A percentile compares a stretch with the other conserved stretches of the same genome.
Conservation (phyloP, 2,888 invertebrate genomes). For the Tuta absoluta region DNA sequence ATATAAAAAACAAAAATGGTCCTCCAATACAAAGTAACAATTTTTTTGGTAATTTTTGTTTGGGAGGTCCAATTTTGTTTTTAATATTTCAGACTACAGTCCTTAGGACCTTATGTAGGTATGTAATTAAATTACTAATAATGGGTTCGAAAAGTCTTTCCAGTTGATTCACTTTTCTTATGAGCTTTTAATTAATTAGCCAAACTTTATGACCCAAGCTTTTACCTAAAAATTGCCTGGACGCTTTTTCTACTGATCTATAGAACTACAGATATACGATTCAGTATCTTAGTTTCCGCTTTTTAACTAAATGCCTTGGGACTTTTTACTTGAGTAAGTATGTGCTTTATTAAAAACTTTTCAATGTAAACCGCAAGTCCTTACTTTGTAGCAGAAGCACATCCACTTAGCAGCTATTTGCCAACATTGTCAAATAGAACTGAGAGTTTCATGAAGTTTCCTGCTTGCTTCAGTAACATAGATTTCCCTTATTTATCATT, state of each 20-base stretch:
- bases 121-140: too few species aligned
- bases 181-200: too few species aligned
- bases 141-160: too few species aligned
- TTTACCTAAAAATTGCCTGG: not conserved
- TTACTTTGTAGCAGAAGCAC: constrained; percentile 6
- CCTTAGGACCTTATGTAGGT: too few species aligned
- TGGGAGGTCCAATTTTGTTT: too few species aligned
- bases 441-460: constrained; percentile 6
- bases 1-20: too few species aligned
- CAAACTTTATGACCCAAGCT: too few species aligned
- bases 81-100: too few species aligned
- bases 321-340: constrained; percentile 1
- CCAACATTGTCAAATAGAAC: constrained; percentile 6
- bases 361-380: constrained; percentile 10
- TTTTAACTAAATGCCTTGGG: not conserved
- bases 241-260: not conserved
- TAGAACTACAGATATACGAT: not conserved
- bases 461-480: not conserved
- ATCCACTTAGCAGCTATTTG: constrained; percentile 10
- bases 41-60: too few species aligned
- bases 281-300: not conserved
- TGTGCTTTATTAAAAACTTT: constrained; percentile 4
- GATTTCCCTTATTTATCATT: constrained; percentile 1
- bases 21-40: too few species aligned
- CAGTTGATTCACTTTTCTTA: too few species aligned